A percentile compares a stretch with the other conserved stretches of the same genome.
Evolutionary conservation across 2,113 vertebrate genomes (phyloP).

Genomic region (Centrocercus urophasianus): DNA sequence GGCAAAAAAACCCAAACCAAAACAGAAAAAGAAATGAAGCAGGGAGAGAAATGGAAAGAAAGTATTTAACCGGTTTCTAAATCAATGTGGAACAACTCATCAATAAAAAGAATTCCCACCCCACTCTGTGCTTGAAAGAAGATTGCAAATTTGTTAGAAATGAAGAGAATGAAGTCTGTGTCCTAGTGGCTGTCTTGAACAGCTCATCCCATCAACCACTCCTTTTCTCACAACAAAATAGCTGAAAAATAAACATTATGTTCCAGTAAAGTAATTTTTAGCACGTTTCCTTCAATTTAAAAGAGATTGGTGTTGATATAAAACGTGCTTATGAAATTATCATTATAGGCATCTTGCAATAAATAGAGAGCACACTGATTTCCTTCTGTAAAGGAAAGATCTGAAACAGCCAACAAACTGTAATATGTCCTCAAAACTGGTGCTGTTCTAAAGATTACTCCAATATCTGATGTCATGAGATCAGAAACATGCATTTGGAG

Average conservation of each 20-base stretch:
- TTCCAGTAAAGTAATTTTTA: neutral
- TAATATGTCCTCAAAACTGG: neutral
- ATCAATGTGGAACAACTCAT: neutral
- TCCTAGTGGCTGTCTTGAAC: neutral
- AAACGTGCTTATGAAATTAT: neutral
- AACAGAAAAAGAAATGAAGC: neutral
- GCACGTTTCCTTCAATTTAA: neutral
- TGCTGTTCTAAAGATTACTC: neutral
- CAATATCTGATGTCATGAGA: neutral
- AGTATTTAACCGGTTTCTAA: neutral
- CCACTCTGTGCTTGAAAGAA: neutral
- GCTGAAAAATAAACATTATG: neutral
- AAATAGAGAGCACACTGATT: neutral
- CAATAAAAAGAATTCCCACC: neutral
- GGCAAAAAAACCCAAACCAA: neutral
- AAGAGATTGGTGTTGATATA: neutral
- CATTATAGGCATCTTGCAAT: fast-evolving
- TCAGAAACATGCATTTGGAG: neutral
- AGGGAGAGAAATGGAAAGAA: neutral
- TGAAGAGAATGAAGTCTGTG: neutral
- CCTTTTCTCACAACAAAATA: neutral
- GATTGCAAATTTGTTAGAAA: neutral
- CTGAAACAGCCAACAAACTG: neutral
- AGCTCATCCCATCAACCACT: neutral
- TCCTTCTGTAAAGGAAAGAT: neutral